Conservation (phyloP, 2,797 vertebrate genomes). For the Acanthopagrus latus region DNA sequence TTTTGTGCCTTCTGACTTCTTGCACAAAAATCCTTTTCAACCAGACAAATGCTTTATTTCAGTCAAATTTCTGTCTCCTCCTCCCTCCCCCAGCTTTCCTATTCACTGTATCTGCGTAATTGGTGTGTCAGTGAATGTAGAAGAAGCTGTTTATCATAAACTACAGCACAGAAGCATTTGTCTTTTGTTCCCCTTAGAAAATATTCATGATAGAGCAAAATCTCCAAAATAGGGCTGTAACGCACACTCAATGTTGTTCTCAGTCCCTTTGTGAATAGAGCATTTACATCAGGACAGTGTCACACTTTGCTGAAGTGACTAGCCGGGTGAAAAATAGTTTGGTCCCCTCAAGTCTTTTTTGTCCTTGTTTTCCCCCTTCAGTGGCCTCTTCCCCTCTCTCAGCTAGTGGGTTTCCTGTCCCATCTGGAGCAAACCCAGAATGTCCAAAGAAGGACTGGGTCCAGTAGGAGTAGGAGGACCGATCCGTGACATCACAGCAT, state of each 20-base stretch:
- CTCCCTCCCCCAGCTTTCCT: conserved; percentile 43
- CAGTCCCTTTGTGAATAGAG: conserved; percentile 32
- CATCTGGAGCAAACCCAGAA: conserved; percentile 72
- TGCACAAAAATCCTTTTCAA: conserved; percentile 11
- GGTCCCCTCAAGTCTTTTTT: conserved; percentile 37
- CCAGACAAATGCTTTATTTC: conserved; percentile 48
- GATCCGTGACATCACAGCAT: conserved; percentile 36
- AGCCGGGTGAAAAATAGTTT: conserved; percentile 32
- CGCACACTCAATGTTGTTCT: conserved; percentile 34
- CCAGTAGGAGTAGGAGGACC: conserved; percentile 53
- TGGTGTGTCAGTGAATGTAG: conserved; percentile 65
- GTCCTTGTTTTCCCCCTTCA: conserved; percentile 58
- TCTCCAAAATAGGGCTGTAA: conserved; percentile 53
- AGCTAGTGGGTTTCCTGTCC: conserved; percentile 77
- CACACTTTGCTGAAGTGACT: conserved; percentile 51
- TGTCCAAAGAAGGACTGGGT: conserved; percentile 71
- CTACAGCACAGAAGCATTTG: conserved; percentile 58
- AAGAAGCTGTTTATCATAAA: conserved; percentile 66
- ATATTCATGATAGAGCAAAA: conserved; percentile 46
- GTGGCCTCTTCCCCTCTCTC: conserved; percentile 75
- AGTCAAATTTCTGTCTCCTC: conserved; percentile 54
- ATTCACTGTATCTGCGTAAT: conserved; percentile 66
- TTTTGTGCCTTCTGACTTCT: conserved; percentile 12
- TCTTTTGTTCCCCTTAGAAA: conserved; percentile 55
- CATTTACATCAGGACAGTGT: conserved; percentile 51